Conservation (phyloP, 2,113 vertebrate genomes). For the Clarias gariepinus region DNA sequence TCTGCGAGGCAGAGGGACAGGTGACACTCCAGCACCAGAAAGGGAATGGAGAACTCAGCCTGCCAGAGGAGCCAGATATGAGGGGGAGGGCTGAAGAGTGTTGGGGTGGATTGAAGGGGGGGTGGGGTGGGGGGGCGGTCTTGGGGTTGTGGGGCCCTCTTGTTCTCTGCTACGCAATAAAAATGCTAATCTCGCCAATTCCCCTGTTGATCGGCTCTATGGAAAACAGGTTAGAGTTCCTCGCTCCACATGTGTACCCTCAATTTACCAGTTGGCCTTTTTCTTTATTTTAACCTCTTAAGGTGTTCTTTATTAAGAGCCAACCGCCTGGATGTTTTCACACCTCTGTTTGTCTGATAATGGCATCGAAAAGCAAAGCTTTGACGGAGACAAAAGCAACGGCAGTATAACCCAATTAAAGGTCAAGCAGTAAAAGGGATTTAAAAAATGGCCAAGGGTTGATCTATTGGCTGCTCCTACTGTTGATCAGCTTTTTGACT, state of each 20-base stretch:
- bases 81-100: conserved; percentile 13
- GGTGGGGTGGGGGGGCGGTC: conserved; percentile 24
- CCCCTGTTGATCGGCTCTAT: conserved; percentile 59
- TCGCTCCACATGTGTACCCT: conserved; percentile 59
- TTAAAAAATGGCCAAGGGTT: neutral
- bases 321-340: conserved; percentile 57
- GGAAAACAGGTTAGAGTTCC: conserved; percentile 65
- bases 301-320: conserved; percentile 59
- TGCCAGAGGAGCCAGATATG: conserved; percentile 10
- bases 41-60: conserved; percentile 15
- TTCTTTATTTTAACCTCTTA: conserved; percentile 57
- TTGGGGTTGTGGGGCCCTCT: conserved; percentile 27
- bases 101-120: conserved; percentile 14
- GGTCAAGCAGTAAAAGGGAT: conserved; percentile 44
- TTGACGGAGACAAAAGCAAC: conserved; percentile 36
- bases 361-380: conserved; percentile 32
- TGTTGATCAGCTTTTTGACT: neutral
- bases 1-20: conserved; percentile 36
- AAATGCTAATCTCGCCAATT: conserved; percentile 64
- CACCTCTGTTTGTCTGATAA: conserved; percentile 50
- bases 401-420: conserved; percentile 50
- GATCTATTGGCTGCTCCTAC: neutral
- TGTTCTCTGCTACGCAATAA: conserved; percentile 56
- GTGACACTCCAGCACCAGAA: conserved; percentile 36
- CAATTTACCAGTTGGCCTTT: conserved; percentile 59